Evolutionary conservation across 2,797 vertebrate genomes (phyloP).

Genomic region (Coccyzus lansbergi): DNA sequence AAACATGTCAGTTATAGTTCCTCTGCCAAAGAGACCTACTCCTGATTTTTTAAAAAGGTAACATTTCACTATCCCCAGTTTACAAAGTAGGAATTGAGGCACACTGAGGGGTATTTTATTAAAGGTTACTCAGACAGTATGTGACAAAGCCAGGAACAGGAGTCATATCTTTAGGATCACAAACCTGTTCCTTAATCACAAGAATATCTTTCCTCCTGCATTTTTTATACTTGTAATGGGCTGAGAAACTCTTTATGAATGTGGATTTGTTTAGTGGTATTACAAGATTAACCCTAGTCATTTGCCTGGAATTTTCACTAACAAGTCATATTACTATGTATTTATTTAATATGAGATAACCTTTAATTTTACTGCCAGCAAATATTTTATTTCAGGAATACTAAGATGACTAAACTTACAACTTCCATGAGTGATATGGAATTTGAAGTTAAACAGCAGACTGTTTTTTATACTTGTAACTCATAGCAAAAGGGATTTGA

Average conservation of each 20-base stretch:
- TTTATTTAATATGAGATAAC: constrained; percentile 57
- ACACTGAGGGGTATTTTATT: not conserved
- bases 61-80: not conserved
- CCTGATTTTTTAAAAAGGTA: not conserved
- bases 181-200: not conserved
- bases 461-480: constrained; percentile 28
- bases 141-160: not conserved
- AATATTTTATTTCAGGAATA: constrained; percentile 62
- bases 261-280: constrained; percentile 39
- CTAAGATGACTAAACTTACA: constrained; percentile 47
- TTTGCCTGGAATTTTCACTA: constrained; percentile 50
- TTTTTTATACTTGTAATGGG: not conserved
- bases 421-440: not conserved
- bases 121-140: not conserved
- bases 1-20: not conserved
- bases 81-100: not conserved
- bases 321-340: constrained; percentile 18
- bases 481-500: constrained; percentile 42
- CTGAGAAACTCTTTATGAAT: constrained; percentile 33
- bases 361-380: constrained; percentile 25
- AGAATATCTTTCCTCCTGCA: not conserved
- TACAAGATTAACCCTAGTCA: constrained; percentile 37
- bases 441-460: constrained; percentile 38
- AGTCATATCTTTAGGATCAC: not conserved
- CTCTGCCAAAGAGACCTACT: not conserved